Conservation (phyloP, 2,113 vertebrate genomes). For the Coryphaenoides rupestris region DNA sequence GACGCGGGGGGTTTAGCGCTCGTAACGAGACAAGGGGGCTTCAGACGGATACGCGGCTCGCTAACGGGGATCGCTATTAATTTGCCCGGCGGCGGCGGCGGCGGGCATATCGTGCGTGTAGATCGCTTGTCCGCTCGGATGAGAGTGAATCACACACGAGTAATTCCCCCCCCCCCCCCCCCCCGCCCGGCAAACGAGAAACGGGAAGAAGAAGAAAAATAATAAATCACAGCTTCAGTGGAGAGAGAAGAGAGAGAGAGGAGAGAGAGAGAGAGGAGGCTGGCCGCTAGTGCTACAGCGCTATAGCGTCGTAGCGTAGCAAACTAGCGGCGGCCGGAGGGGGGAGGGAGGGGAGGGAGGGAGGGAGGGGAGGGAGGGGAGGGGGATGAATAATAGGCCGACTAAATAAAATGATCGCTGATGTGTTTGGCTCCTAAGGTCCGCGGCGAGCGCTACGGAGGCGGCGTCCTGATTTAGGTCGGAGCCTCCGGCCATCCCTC, state of each 20-base stretch:
- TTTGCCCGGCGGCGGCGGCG: too few species aligned
- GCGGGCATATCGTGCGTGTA: too few species aligned
- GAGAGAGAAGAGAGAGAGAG: too few species aligned
- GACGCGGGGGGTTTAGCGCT: slow-evolving; percentile 25
- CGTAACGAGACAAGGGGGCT: too few species aligned
- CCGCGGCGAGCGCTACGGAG: slow-evolving; percentile 61
- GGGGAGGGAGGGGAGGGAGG: slow-evolving; percentile 50
- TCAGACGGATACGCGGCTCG: slow-evolving; percentile 19
- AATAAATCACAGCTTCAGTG: slow-evolving; percentile 61
- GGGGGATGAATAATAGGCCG: slow-evolving; percentile 66
- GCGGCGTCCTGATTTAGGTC: slow-evolving; percentile 72
- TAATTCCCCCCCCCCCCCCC: slow-evolving; percentile 31
- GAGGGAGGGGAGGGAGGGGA: too few species aligned
- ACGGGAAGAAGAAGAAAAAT: too few species aligned
- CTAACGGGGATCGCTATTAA: slow-evolving; percentile 37
- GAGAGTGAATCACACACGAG: slow-evolving; percentile 51
- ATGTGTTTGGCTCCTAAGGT: slow-evolving; percentile 72
- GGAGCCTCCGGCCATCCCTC: slow-evolving; percentile 69
- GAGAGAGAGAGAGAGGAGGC: not conserved
- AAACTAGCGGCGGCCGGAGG: too few species aligned
- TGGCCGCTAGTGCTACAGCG: too few species aligned
- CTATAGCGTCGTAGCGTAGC: too few species aligned
- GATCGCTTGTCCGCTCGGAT: slow-evolving; percentile 38
- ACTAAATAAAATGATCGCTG: slow-evolving; percentile 75
- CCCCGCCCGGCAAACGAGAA: too few species aligned